phyloP scores from a whole-genome alignment of 2,113 vertebrate species.

The Marmota monax region DNA sequence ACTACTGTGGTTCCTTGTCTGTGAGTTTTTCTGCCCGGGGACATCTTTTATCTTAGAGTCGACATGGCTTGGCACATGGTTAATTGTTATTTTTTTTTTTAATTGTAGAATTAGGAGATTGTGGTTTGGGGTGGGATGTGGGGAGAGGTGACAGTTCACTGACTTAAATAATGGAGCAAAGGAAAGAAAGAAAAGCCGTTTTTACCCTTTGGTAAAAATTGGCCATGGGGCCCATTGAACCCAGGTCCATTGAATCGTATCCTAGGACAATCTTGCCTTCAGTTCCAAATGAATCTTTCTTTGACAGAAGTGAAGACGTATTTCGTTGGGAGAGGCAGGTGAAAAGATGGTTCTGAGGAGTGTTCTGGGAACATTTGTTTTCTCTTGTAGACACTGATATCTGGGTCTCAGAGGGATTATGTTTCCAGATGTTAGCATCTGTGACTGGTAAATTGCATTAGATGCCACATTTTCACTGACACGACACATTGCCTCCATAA shows the following conservation, averaged over 20 bases:
- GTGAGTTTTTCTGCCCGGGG: not conserved
- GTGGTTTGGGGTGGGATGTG: not conserved
- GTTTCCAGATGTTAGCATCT: not conserved
- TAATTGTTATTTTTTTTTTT: not conserved
- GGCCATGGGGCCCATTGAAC: not conserved
- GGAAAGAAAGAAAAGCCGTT: not conserved
- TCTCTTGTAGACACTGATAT: not conserved
- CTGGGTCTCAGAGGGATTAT: not conserved
- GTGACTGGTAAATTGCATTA: not conserved
- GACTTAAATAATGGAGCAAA: not conserved
- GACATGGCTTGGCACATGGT: not conserved
- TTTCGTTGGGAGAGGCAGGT: not conserved
- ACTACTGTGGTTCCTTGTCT: not conserved
- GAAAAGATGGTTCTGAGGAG: not conserved
- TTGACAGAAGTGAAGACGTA: not conserved
- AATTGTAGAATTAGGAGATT: not conserved
- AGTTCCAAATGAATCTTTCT: not conserved
- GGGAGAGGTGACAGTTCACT: not conserved
- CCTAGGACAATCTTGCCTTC: not conserved
- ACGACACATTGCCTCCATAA: not conserved
- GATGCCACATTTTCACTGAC: not conserved
- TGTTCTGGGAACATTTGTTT: constrained; percentile 2
- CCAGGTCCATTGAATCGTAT: not conserved
- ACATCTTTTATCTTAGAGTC: not conserved
- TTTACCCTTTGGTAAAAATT: not conserved